Evolutionary conservation across 1,140 invertebrate genomes (phyloP), one percentile per base, ranked within the genome.

Genomic region (Hyphantria cunea): DNA sequence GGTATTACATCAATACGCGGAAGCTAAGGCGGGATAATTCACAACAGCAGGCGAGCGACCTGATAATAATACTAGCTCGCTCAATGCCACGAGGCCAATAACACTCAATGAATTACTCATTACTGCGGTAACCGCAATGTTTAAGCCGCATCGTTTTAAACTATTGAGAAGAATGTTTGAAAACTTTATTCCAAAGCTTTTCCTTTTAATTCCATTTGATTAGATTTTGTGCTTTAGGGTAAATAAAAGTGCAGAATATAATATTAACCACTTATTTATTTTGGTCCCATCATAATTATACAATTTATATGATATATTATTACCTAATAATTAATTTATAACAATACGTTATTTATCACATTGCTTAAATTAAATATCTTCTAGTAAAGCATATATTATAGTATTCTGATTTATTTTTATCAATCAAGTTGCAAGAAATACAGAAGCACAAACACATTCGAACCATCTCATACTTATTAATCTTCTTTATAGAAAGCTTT

Each of bases 11-110:
- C 53, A 56, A 47, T 56, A 76, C 68, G 74, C 80, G 79, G 78
- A 84, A 82, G 70, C 63, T 48, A 37, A 45, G 49, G 64, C 56
- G 70, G 70, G 11, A 42, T 59, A 31, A 25, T 55, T 58, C 55
- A 49, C 31, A 33, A 33, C 9, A 49, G 33, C 45, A 45, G 34
- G 54, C 60, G 39, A 41, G 14, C 45, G 55, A 13, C 34, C 33
- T 44, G 48, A 42, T 88, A 86, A 86, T 84, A 85, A 71, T 31
- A 76, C 64, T 47, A 53, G 42, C 42, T 61, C 62, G 74, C 74
- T 84, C 84, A 89, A 86, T 84, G 86, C 80, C 84, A 89, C 76
- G 78, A 68, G 81, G 85, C 79, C 82, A 86, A 85, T 77, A 85
- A 85, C 82, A 72, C 64, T 84, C 77, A 80, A 80, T 83, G 82